Evolutionary conservation across 2,797 vertebrate genomes (phyloP).

Genomic region (Lepilemur ruficaudatus): DNA sequence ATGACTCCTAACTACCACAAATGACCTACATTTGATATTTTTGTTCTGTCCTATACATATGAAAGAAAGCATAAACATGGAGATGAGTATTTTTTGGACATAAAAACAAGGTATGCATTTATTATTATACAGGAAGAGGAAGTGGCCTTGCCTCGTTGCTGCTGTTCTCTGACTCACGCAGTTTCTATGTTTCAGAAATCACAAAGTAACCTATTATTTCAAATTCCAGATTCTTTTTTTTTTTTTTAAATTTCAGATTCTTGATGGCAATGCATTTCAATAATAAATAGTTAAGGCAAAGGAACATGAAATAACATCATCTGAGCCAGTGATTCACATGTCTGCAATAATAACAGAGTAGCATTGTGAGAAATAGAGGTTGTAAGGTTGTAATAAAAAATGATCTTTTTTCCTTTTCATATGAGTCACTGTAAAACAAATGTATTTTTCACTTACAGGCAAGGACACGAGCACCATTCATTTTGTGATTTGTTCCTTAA

Average conservation of each 20-base stretch:
- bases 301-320: background rate
- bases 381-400: constrained; percentile 25
- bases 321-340: constrained; percentile 26
- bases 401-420: background rate
- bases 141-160: background rate
- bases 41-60: background rate
- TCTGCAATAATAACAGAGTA: constrained; percentile 24
- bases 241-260: constrained; percentile 17
- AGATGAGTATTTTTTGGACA: background rate
- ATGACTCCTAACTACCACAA: background rate
- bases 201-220: background rate
- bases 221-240: background rate
- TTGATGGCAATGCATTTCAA: background rate
- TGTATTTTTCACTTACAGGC: background rate
- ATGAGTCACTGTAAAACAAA: constrained; percentile 39
- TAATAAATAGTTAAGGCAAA: constrained; percentile 4
- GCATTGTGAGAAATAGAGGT: background rate
- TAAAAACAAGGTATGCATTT: background rate
- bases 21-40: background rate
- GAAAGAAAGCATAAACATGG: background rate
- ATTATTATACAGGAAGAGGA: background rate
- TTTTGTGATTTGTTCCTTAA: constrained; percentile 37
- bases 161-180: background rate
- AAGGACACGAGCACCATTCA: background rate
- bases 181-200: background rate